Conservation (phyloP, 2,888 invertebrate species). For the Epirrita christyi region DNA sequence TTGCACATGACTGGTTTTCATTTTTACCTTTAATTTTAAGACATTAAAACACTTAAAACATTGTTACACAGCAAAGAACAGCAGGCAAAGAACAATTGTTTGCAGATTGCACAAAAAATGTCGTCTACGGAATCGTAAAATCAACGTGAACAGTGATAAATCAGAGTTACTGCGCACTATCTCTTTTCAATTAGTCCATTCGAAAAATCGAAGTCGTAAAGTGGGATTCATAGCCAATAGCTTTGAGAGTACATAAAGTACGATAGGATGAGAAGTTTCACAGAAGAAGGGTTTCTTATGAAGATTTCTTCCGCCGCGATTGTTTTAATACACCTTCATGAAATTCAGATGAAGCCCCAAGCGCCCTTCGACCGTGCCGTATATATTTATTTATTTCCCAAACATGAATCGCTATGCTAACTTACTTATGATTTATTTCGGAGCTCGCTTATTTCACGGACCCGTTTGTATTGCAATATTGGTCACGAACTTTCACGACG, state of each 20-base stretch:
- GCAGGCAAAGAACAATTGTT: neutral
- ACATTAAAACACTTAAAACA: no score
- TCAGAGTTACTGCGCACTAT: slow-evolving; percentile 16
- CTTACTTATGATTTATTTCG: slow-evolving; percentile 63
- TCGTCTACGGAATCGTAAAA: slow-evolving; percentile 25
- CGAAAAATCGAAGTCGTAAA: slow-evolving; percentile 27
- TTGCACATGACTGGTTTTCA: no score
- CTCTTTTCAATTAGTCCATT: slow-evolving; percentile 27
- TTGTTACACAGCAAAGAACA: no score
- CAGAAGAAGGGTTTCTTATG: slow-evolving; percentile 3
- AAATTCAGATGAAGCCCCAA: slow-evolving; percentile 66
- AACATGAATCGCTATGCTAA: slow-evolving; percentile 67
- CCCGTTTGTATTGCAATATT: slow-evolving; percentile 66
- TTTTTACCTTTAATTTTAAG: no score
- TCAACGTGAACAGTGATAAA: slow-evolving; percentile 12
- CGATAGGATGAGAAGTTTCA: slow-evolving; percentile 20
- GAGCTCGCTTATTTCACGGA: slow-evolving; percentile 48
- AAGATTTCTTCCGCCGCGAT: slow-evolving; percentile 49
- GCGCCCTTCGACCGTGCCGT: slow-evolving; percentile 45
- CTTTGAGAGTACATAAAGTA: slow-evolving; percentile 23
- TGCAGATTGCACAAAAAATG: slow-evolving; percentile 53
- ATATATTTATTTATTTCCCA: slow-evolving; percentile 66
- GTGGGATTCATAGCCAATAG: slow-evolving; percentile 25
- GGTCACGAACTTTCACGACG: slow-evolving; percentile 55
- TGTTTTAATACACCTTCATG: slow-evolving; percentile 70